Conservation (phyloP, 2,113 vertebrate species). For the Colaptes auratus region DNA sequence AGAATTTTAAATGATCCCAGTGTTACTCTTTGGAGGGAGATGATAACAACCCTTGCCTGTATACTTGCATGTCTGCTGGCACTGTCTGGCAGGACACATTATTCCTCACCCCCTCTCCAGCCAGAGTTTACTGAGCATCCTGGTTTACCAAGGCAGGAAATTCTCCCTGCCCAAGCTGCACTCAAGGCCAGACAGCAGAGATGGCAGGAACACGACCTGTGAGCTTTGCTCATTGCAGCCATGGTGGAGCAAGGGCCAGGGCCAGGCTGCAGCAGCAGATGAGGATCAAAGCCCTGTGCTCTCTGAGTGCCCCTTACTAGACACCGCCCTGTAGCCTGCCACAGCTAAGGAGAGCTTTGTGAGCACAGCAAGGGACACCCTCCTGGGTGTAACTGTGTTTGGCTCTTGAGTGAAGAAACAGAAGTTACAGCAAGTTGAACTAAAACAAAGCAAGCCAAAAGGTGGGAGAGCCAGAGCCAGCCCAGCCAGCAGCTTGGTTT, state of each 20-base stretch:
- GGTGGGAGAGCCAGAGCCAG: neutral
- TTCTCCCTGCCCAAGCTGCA: neutral
- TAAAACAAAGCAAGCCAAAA: neutral
- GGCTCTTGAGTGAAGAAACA: neutral
- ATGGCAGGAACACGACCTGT: rapidly evolving
- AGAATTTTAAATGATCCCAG: neutral
- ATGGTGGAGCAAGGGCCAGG: rapidly evolving
- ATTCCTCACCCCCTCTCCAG: neutral
- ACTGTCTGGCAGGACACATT: rapidly evolving
- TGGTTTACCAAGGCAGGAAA: neutral
- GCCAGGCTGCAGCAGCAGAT: too few species aligned
- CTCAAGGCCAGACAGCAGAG: neutral
- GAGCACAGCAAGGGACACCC: neutral
- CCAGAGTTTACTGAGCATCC: neutral
- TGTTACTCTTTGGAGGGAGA: neutral
- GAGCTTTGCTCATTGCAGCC: neutral
- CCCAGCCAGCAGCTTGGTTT: neutral
- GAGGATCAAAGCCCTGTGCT: rapidly evolving
- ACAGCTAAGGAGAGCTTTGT: neutral
- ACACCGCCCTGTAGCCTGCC: neutral
- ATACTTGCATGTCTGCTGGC: neutral
- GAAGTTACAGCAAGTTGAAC: neutral
- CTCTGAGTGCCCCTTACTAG: neutral
- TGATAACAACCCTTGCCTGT: rapidly evolving
- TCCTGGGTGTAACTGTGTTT: neutral